Evolutionary conservation across 1,140 invertebrate genomes (phyloP).

Genomic region (Trichonephila clavata): DNA sequence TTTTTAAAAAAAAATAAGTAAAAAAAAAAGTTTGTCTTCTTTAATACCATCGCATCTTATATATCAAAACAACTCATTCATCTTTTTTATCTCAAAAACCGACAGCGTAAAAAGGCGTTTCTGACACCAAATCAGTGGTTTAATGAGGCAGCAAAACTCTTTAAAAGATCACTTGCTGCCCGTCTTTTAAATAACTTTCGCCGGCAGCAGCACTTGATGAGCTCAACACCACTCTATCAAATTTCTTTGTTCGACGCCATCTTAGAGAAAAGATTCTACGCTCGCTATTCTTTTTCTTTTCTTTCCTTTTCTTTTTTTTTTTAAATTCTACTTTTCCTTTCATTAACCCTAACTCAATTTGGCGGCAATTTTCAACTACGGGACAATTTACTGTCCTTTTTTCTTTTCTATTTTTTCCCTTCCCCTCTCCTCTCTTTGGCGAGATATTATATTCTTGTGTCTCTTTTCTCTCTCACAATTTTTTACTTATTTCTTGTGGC

Average conservation of each 20-base stretch:
- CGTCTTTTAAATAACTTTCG: slow-evolving; percentile 74
- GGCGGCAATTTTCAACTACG: slow-evolving; percentile 74
- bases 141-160: slow-evolving; percentile 76
- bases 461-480: slow-evolving; percentile 37
- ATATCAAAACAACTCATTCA: slow-evolving; percentile 60
- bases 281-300: not conserved
- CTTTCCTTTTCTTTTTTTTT: slow-evolving; percentile 13
- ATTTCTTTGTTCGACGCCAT: slow-evolving; percentile 75
- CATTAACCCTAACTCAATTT: slow-evolving; percentile 77
- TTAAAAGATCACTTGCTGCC: slow-evolving; percentile 74
- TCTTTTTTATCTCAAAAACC: slow-evolving; percentile 61
- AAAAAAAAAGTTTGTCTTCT: not conserved
- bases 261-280: slow-evolving; percentile 1
- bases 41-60: slow-evolving; percentile 58
- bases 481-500: slow-evolving; percentile 58
- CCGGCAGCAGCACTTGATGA: slow-evolving; percentile 72
- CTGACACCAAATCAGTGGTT: slow-evolving; percentile 74
- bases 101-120: slow-evolving; percentile 33
- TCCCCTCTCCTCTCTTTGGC: not conserved
- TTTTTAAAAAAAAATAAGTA: not conserved
- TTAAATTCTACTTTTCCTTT: slow-evolving; percentile 58
- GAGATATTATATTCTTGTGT: slow-evolving; percentile 52
- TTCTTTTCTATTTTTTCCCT: slow-evolving; percentile 38
- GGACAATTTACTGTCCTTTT: slow-evolving; percentile 71
- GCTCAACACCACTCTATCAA: slow-evolving; percentile 76